Conservation (phyloP, 1,140 invertebrate species). For the Drosophila pruinosa region DNA sequence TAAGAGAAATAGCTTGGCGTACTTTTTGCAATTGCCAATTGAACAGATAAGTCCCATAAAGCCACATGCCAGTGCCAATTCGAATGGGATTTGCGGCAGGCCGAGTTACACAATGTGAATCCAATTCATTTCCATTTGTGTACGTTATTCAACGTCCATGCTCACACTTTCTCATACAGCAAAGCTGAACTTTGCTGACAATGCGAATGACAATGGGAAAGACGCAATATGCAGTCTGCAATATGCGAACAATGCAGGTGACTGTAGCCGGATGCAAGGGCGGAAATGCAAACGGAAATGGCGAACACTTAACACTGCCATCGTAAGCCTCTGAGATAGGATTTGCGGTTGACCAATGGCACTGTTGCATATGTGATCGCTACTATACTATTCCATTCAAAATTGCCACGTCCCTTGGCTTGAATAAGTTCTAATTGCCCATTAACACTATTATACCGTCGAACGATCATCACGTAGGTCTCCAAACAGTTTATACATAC, state of each 20-base stretch:
- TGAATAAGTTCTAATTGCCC: slow-evolving; percentile 47
- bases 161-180: not conserved
- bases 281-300: slow-evolving; percentile 46
- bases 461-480: not conserved
- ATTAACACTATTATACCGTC: slow-evolving; percentile 42
- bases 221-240: slow-evolving; percentile 46
- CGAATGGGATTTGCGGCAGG: slow-evolving; percentile 53
- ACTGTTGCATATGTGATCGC: slow-evolving; percentile 13
- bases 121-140: slow-evolving; percentile 70
- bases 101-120: slow-evolving; percentile 56
- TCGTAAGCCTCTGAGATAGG: slow-evolving; percentile 48
- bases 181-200: slow-evolving; percentile 70
- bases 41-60: slow-evolving; percentile 21
- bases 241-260: slow-evolving; percentile 46
- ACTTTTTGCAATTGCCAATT: slow-evolving; percentile 8
- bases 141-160: slow-evolving; percentile 5
- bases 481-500: not conserved
- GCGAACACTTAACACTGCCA: slow-evolving; percentile 54
- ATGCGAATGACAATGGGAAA: slow-evolving; percentile 67
- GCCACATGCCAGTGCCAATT: slow-evolving; percentile 22
- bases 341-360: slow-evolving; percentile 53
- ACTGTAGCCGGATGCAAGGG: slow-evolving; percentile 3
- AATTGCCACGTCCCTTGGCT: not conserved
- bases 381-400: slow-evolving; percentile 28
- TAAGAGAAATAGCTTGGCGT: slow-evolving; percentile 5